Evolutionary conservation across 2,797 vertebrate genomes (phyloP).

Genomic region (Streptopelia turtur): DNA sequence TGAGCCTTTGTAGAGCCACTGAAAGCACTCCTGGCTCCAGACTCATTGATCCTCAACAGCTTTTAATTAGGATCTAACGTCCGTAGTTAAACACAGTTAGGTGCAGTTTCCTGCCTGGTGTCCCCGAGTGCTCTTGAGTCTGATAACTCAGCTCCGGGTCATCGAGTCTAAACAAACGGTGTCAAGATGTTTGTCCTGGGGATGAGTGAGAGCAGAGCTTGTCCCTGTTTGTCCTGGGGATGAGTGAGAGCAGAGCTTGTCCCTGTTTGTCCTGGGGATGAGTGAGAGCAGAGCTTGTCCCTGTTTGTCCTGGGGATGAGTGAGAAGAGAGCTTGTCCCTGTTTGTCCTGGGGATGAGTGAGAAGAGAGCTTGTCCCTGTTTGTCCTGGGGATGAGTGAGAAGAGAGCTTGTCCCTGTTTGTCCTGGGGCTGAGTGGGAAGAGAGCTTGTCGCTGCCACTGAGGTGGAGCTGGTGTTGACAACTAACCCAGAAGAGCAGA

Average conservation of each 20-base stretch:
- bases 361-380: too few species aligned
- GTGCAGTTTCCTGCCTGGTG: background rate
- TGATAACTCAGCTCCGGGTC: background rate
- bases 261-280: background rate
- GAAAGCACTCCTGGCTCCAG: background rate
- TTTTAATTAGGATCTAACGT: background rate
- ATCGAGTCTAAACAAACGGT: fast-evolving
- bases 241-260: background rate
- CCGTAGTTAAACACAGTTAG: background rate
- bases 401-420: background rate
- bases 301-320: background rate
- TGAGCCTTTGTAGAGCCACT: background rate
- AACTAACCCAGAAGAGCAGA: too few species aligned
- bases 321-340: background rate
- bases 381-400: background rate
- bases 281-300: background rate
- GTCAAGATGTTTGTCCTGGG: background rate
- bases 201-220: background rate
- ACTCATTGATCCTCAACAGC: background rate
- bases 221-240: background rate
- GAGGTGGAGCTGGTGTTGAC: background rate
- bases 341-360: background rate
- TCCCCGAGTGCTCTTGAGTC: background rate
- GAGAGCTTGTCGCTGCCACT: background rate
- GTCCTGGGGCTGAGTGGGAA: background rate